These are phyloP conservation scores for Cosmorhoe ocellata DNA, from an alignment of 2,888 invertebrate genomes.

Conservation along the genomic window DNA sequence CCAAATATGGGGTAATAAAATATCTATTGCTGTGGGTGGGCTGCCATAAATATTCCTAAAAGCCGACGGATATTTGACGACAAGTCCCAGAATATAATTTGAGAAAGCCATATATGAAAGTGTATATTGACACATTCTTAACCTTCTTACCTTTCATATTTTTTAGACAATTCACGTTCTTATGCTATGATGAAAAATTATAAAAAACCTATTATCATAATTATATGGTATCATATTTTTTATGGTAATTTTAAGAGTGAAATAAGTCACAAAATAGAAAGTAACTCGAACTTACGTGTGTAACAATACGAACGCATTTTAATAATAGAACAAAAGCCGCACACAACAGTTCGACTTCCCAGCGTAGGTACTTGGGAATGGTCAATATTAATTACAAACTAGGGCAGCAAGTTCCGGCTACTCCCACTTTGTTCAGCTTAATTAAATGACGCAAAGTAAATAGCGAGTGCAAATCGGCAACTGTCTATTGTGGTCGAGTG, in stretches of 20 bases:
- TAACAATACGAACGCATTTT: constrained; percentile 5
- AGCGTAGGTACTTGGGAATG: constrained; percentile 39
- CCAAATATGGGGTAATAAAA: constrained; percentile 48
- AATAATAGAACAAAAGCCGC: constrained; percentile 2
- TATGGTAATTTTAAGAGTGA: too few relatives aligned
- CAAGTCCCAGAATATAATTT: constrained; percentile 22
- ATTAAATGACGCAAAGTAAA: constrained; percentile 74
- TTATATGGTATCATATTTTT: too few relatives aligned
- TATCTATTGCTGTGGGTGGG: constrained; percentile 40
- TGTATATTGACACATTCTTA: constrained; percentile 7
- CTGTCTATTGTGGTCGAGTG: constrained; percentile 48
- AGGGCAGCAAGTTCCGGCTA: constrained; percentile 37
- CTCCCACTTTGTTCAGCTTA: constrained; percentile 62
- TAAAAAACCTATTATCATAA: too few relatives aligned
- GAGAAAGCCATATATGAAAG: constrained; percentile 8
- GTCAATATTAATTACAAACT: constrained; percentile 67
- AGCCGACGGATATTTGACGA: constrained; percentile 24
- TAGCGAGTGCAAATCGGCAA: constrained; percentile 58
- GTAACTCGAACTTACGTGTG: too few relatives aligned
- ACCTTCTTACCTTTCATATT: constrained; percentile 5
- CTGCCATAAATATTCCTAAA: constrained; percentile 38
- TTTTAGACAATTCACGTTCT: not conserved
- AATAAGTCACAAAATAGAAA: too few relatives aligned
- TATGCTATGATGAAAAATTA: too few relatives aligned
- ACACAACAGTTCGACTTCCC: constrained; percentile 7